Percentiles rank a stretch among this genome's conserved stretches.
Evolutionary conservation across 1,140 invertebrate genomes (phyloP).

Genomic region (Bombus breviceps): DNA sequence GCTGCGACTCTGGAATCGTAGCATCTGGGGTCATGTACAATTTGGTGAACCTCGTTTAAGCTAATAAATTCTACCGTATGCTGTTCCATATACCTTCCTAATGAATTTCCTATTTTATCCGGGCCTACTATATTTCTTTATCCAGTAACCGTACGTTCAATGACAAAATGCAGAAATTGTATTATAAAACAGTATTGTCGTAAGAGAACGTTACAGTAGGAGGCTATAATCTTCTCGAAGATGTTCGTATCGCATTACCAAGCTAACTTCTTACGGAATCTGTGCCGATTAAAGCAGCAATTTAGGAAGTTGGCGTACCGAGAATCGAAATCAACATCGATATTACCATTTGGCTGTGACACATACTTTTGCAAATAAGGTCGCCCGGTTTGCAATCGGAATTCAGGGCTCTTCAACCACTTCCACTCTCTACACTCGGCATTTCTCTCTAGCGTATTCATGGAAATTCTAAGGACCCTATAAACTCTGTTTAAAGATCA

Average conservation of each 20-base stretch:
- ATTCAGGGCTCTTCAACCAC: constrained; percentile 23
- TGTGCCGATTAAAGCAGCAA: neutral
- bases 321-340: constrained; percentile 16
- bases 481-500: constrained; percentile 66
- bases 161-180: too few relatives aligned
- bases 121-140: too few relatives aligned
- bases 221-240: too few relatives aligned
- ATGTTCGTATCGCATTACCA: too few relatives aligned
- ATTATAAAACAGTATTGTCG: neutral
- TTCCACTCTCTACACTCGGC: neutral
- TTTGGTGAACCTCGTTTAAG: neutral
- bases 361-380: constrained; percentile 43
- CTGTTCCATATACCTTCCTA: neutral
- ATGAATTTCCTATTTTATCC: too few relatives aligned
- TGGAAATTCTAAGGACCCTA: constrained; percentile 61
- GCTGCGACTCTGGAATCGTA: neutral
- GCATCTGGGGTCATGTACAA: neutral
- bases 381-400: constrained; percentile 9
- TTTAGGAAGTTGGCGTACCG: neutral
- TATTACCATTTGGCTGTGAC: constrained; percentile 14
- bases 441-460: constrained; percentile 49
- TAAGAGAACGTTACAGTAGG: neutral
- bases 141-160: too few relatives aligned
- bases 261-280: neutral
- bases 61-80: neutral